A percentile compares a stretch with the other conserved stretches of the same genome.
phyloP scores from a whole-genome alignment of 2,888 invertebrate genomes.

The Hesperia comma region DNA sequence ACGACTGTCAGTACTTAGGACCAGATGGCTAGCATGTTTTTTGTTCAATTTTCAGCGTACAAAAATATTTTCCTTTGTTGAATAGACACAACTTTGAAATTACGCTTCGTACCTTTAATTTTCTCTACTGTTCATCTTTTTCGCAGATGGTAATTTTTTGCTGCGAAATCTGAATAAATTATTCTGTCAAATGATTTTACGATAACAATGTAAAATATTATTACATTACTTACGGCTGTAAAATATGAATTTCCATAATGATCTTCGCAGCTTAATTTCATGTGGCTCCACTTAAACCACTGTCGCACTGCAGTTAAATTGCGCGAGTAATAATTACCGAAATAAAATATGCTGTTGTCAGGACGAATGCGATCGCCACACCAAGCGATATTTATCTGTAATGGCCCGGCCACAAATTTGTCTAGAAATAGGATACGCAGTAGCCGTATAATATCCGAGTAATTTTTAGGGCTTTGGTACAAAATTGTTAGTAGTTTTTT shows the following conservation, averaged over 20 bases:
- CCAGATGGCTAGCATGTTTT: no score
- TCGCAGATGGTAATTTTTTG: no score
- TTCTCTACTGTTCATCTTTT: no score
- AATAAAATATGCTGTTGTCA: constrained; percentile 35
- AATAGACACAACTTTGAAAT: no score
- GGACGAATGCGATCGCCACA: constrained; percentile 24
- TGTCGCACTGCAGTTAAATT: constrained; percentile 36
- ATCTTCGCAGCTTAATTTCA: constrained; percentile 23
- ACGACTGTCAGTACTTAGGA: no score
- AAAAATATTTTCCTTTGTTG: no score
- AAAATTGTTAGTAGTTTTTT: background rate
- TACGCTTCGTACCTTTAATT: no score
- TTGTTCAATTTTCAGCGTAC: no score
- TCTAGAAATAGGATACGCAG: constrained; percentile 14
- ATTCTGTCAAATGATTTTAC: background rate
- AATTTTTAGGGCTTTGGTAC: background rate
- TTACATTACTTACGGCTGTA: background rate
- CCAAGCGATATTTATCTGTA: constrained; percentile 27
- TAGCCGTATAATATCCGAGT: background rate
- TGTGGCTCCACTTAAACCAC: constrained; percentile 31
- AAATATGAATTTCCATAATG: constrained; percentile 26
- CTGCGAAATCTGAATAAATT: no score
- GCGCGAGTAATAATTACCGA: constrained; percentile 34
- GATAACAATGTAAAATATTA: background rate
- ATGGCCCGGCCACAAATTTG: constrained; percentile 21